Conservation (phyloP, 2,113 vertebrate species). For the Psettodes erumei region DNA sequence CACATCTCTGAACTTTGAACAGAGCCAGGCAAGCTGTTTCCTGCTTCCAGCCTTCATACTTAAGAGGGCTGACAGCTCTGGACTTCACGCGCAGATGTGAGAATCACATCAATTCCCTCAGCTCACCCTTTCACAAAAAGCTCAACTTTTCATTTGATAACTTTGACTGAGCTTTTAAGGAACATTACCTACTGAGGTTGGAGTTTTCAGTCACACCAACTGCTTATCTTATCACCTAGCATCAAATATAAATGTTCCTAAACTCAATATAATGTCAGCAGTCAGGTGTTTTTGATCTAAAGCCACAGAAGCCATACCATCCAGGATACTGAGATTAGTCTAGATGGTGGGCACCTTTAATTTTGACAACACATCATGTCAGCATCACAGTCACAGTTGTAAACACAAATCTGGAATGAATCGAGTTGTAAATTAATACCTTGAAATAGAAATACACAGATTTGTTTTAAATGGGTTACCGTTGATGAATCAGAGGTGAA, state of each 20-base stretch:
- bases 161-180: too few species aligned
- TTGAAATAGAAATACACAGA: not conserved
- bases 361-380: not conserved
- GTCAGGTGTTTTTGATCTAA: not conserved
- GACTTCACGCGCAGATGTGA: too few species aligned
- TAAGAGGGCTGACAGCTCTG: too few species aligned
- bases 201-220: too few species aligned
- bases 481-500: not conserved
- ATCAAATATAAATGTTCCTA: too few species aligned
- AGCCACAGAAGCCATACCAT: not conserved
- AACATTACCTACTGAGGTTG: too few species aligned
- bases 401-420: not conserved
- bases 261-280: too few species aligned
- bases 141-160: not conserved
- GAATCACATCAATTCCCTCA: not conserved
- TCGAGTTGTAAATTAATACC: not conserved
- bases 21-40: too few species aligned
- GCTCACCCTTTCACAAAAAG: not conserved
- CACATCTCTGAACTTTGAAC: not conserved
- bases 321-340: too few species aligned
- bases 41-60: too few species aligned
- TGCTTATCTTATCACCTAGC: not conserved
- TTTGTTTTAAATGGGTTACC: not conserved
- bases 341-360: not conserved
- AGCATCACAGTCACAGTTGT: not conserved